A percentile compares a stretch with the other conserved stretches of the same genome.
These are phyloP conservation scores for Hypothenemus hampei DNA, from an alignment of 1,140 invertebrate genomes.

Conservation along the genomic window DNA sequence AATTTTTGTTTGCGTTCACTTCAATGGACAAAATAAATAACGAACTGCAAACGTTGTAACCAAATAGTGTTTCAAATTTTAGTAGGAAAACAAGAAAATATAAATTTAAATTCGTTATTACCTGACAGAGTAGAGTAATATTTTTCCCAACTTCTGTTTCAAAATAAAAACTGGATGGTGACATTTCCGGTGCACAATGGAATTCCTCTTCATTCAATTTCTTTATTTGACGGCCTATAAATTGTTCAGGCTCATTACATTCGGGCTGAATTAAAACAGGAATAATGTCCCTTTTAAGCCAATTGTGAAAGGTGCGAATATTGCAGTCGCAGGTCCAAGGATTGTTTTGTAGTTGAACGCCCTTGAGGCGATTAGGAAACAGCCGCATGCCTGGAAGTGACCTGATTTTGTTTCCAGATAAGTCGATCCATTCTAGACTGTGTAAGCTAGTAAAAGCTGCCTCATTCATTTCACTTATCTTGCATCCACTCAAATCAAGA, in stretches of 20 bases:
- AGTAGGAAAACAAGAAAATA: neutral
- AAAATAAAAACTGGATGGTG: constrained; percentile 61
- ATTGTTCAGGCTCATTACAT: constrained; percentile 63
- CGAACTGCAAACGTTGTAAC: neutral
- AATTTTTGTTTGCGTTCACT: neutral
- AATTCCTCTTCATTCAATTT: constrained; percentile 65
- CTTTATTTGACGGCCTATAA: constrained; percentile 63
- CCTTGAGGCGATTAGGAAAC: constrained; percentile 66
- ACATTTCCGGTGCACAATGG: constrained; percentile 75
- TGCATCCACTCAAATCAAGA: constrained; percentile 75
- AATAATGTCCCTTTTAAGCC: constrained; percentile 68
- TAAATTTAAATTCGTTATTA: constrained; percentile 6
- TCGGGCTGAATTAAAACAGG: constrained; percentile 66
- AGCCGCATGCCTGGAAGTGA: constrained; percentile 62
- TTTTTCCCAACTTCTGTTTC: constrained; percentile 74
- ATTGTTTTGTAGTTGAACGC: constrained; percentile 65
- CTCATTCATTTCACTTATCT: constrained; percentile 66
- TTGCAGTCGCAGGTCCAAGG: constrained; percentile 84
- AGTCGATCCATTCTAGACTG: constrained; percentile 74
- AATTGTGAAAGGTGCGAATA: constrained; percentile 65
- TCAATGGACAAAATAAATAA: constrained; percentile 1
- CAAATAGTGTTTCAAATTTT: constrained; percentile 5
- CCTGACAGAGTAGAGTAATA: constrained; percentile 67
- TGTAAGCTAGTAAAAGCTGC: constrained; percentile 75
- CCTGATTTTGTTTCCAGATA: constrained; percentile 73